Evolutionary conservation across 2,888 invertebrate species (phyloP), one percentile per base, ranked within the genome.

Genomic region (Amphipoea oculea): DNA sequence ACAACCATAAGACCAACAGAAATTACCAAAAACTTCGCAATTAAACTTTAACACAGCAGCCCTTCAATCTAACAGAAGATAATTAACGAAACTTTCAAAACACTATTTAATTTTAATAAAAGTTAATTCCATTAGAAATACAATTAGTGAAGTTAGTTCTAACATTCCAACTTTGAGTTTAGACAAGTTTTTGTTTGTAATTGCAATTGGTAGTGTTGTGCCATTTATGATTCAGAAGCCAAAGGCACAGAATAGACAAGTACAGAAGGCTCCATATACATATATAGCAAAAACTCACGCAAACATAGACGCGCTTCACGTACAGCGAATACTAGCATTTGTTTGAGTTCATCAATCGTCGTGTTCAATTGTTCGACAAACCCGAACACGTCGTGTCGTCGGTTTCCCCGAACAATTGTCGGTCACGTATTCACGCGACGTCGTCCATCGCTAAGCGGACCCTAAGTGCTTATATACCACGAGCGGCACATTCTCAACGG

Each of bases 171-270:
- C 80, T 87, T 80, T 20, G n/a, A 85, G 83, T 89, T 85, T 83
- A 76, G 81, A 87, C 82, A 82, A 81, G 84, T 89, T 88, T 83
- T 82, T 86, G 82, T 81, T 70, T 60, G 78, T 76, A 73, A 84
- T 84, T 89, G 89, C 88, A 88, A 87, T 86, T 89, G 79, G 78
- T 79, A 82, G 76, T 86, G 77, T 82, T 83, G 76, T 76, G 66
- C 67, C 83, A 88, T 86, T 83, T 84, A 89, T 89, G 82, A 89
- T 83, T 87, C 89, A 89, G 60, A 73, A 82, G 82, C 70, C 40
- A 71, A 67, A 20, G 67, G 0, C 40, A 62, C 20, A 62, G 14
- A 45, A 54, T 29, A 76, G 1, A 63, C 17, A 54, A 1, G 0
- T 40, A 11, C 23, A 78, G 60, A 68, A 51, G 3, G 5, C 3